Evolutionary conservation across 2,113 vertebrate species (phyloP).

Genomic region (Tor tambroides): DNA sequence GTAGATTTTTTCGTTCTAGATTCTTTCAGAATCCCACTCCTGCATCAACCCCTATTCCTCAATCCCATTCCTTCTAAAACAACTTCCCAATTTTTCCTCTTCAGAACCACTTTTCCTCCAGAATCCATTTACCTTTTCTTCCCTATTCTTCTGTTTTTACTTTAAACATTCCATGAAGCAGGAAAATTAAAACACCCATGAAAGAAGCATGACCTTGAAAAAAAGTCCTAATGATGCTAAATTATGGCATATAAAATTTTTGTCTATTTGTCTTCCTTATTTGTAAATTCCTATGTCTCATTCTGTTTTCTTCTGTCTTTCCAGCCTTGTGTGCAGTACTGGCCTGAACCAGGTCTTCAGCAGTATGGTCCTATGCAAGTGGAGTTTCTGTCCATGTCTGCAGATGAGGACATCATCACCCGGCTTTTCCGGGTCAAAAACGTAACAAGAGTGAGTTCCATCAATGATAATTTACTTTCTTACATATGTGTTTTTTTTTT

Average conservation of each 20-base stretch:
- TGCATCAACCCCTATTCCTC: background rate
- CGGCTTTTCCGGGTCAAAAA: slow-evolving; percentile 95
- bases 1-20: background rate
- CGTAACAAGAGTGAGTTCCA: slow-evolving; percentile 86
- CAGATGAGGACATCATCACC: slow-evolving; percentile 89
- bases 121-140: background rate
- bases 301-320: background rate
- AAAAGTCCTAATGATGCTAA: background rate
- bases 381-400: slow-evolving; percentile 89
- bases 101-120: background rate
- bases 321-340: slow-evolving; percentile 94
- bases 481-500: background rate
- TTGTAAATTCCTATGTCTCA: background rate
- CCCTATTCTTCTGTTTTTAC: background rate
- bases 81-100: background rate
- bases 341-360: slow-evolving; percentile 92
- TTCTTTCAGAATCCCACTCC: background rate
- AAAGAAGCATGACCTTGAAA: slow-evolving; percentile 37
- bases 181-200: background rate
- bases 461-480: background rate
- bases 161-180: background rate
- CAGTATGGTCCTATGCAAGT: slow-evolving; percentile 97
- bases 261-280: background rate
- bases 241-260: background rate
- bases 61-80: background rate